phyloP scores from a whole-genome alignment of 2,888 invertebrate species.

The Bhutanitis thaidina region DNA sequence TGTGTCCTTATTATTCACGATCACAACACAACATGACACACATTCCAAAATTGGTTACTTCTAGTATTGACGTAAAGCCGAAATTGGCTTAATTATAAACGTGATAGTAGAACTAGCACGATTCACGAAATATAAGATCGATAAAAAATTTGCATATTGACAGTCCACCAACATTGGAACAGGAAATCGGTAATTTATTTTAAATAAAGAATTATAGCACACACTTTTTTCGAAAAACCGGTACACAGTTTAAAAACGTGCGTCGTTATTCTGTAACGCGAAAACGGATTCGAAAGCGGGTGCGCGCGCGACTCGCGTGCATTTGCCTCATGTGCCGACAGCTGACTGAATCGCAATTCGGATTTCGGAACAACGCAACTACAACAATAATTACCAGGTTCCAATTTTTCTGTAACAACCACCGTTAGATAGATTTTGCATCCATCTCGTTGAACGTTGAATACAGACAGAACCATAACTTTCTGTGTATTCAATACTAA shows the following conservation, averaged over 20 bases:
- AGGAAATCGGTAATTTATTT: conserved; percentile 16
- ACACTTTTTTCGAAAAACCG: conserved; percentile 24
- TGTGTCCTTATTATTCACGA: conserved; percentile 34
- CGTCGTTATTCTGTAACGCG: conserved; percentile 43
- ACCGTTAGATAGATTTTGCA: conserved; percentile 34
- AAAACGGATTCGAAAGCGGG: conserved; percentile 43
- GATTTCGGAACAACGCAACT: conserved; percentile 69
- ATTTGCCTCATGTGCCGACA: conserved; percentile 67
- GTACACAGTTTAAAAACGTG: conserved; percentile 29
- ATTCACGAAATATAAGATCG: conserved; percentile 28
- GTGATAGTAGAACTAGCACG: conserved; percentile 23
- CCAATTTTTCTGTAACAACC: conserved; percentile 60
- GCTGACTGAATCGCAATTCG: conserved; percentile 77
- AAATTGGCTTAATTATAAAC: conserved; percentile 10
- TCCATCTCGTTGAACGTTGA: conserved; percentile 25
- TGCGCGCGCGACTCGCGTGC: conserved; percentile 76
- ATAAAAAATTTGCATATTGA: conserved; percentile 14
- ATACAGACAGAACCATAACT: conserved; percentile 49
- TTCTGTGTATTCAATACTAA: conserved; percentile 49
- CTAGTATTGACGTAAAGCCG: conserved; percentile 1
- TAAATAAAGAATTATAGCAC: conserved; percentile 14
- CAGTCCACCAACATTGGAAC: conserved; percentile 7
- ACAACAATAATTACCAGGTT: conserved; percentile 52
- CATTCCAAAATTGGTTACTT: conserved; percentile 20
- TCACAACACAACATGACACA: conserved; percentile 36